Evolutionary conservation across 2,113 vertebrate genomes (phyloP).

Genomic region (Hipposideros armiger): DNA sequence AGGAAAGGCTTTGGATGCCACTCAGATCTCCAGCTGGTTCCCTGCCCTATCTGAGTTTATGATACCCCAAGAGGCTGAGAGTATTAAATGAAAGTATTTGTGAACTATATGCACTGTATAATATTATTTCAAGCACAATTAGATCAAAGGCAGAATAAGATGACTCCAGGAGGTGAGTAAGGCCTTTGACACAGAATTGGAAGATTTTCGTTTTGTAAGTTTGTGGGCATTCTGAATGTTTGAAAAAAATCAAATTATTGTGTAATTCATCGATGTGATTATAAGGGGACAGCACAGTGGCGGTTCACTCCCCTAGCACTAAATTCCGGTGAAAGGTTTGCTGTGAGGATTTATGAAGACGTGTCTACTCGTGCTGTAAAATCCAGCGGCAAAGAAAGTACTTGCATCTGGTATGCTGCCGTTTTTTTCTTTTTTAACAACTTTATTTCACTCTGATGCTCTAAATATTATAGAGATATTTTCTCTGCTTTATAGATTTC

Average conservation of each 20-base stretch:
- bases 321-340: neutral
- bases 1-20: neutral
- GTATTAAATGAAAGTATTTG: neutral
- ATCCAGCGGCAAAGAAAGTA: neutral
- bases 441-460: neutral
- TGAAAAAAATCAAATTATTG: neutral
- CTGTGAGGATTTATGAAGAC: neutral
- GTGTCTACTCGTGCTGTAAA: neutral
- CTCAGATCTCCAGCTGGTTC: neutral
- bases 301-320: neutral
- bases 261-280: neutral
- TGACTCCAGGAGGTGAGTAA: neutral
- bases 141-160: neutral
- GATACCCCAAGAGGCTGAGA: neutral
- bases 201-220: conserved; percentile 29
- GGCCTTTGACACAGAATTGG: neutral
- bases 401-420: neutral
- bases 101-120: neutral
- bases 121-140: neutral
- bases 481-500: conserved; percentile 30
- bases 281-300: neutral
- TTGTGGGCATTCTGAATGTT: neutral
- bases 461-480: conserved; percentile 22
- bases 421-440: neutral
- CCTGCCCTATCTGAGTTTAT: neutral